Evolutionary conservation across 1,140 invertebrate species (phyloP).

Genomic region (Lepidurus arcticus): DNA sequence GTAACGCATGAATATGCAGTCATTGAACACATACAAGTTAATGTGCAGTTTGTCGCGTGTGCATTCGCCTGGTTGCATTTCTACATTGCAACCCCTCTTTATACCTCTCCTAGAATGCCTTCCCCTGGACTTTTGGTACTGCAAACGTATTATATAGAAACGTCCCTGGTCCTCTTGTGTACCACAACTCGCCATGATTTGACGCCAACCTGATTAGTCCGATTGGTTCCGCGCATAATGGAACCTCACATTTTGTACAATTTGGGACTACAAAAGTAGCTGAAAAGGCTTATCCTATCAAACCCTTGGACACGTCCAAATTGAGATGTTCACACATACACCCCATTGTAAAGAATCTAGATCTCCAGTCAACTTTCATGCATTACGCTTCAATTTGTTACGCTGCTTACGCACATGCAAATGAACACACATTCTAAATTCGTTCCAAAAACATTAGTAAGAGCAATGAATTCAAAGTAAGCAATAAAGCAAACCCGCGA

Average conservation of each 20-base stretch:
- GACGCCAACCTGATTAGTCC: constrained; percentile 8
- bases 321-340: background rate
- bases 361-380: no score
- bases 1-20: background rate
- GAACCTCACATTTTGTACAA: background rate
- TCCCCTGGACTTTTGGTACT: background rate
- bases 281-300: constrained; percentile 14
- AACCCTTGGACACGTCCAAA: constrained; percentile 4
- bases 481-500: no score
- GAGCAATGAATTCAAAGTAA: no score
- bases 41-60: constrained; percentile 21
- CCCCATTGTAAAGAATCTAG: background rate
- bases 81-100: constrained; percentile 13
- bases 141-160: background rate
- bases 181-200: constrained; percentile 10
- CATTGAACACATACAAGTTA: constrained; percentile 22
- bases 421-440: no score
- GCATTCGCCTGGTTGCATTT: constrained; percentile 12
- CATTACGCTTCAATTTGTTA: no score
- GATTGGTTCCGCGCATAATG: constrained; percentile 10
- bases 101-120: background rate
- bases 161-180: background rate
- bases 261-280: background rate
- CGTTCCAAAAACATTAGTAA: no score
- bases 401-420: no score